A percentile compares a stretch with the other conserved stretches of the same genome.
These are phyloP conservation scores for Geodia barretti DNA, from an alignment of 37 sponge, comb jelly and placozoan species.

Conservation along the genomic window DNA sequence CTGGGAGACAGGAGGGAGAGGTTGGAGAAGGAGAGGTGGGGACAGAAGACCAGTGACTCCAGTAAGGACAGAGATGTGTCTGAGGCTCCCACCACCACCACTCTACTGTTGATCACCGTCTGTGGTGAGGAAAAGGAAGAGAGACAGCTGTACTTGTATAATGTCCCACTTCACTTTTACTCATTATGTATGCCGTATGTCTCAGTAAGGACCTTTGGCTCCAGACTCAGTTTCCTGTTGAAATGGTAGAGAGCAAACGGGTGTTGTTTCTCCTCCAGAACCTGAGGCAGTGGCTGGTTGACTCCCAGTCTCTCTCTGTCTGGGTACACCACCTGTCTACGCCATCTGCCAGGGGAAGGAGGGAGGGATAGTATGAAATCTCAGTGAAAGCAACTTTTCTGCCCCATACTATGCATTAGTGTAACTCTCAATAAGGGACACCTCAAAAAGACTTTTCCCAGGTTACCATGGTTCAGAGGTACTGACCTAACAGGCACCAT, in stretches of 20 bases:
- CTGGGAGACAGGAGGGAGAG: slow-evolving; percentile 82
- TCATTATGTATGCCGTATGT: background rate
- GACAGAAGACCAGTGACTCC: slow-evolving; percentile 84
- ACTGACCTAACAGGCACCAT: slow-evolving; percentile 69
- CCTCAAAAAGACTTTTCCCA: too few relatives aligned
- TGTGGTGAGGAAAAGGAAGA: too few relatives aligned
- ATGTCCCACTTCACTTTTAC: too few relatives aligned
- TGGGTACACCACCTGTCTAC: slow-evolving; percentile 88
- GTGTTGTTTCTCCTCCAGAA: slow-evolving; percentile 39
- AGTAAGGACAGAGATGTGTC: slow-evolving; percentile 86
- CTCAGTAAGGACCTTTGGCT: slow-evolving; percentile 74
- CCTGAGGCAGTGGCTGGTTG: slow-evolving; percentile 73
- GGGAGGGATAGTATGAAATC: background rate
- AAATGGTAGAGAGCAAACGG: slow-evolving; percentile 93
- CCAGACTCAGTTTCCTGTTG: slow-evolving; percentile 91
- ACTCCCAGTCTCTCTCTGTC: slow-evolving; percentile 43
- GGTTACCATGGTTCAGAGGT: too few relatives aligned
- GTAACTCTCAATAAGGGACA: too few relatives aligned
- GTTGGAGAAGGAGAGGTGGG: slow-evolving; percentile 95
- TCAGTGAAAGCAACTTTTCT: too few relatives aligned
- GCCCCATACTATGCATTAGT: too few relatives aligned
- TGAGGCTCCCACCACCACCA: slow-evolving; percentile 95
- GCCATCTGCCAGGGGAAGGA: slow-evolving; percentile 31
- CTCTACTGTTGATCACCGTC: slow-evolving; percentile 82
- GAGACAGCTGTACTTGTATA: too few relatives aligned